phyloP scores from a whole-genome alignment of 2,797 vertebrate genomes.

The Sebastes hubbsi region DNA sequence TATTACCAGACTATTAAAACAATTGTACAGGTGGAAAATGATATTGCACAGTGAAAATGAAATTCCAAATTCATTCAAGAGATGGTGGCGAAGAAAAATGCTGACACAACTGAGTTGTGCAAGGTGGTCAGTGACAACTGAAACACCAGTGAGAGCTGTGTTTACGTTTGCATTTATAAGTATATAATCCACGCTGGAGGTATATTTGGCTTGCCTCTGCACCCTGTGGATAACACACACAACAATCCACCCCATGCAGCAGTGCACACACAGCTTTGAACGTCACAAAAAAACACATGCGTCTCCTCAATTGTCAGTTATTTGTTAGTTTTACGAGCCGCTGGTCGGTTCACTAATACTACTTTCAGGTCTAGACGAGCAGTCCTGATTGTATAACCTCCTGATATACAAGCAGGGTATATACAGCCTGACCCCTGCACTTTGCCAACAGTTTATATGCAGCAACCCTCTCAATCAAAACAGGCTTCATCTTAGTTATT shows the following conservation, averaged over 20 bases:
- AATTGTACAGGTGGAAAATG: no score
- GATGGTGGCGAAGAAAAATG: neutral
- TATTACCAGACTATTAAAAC: no score
- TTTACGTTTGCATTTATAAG: neutral
- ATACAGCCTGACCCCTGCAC: neutral
- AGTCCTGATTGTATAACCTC: neutral
- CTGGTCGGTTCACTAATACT: neutral
- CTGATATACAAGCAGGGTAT: no score
- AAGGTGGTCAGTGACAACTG: neutral
- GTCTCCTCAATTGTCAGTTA: neutral
- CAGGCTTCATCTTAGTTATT: fast-evolving
- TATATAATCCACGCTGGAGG: neutral
- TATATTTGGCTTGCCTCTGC: neutral
- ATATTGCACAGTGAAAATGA: no score
- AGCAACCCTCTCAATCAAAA: neutral
- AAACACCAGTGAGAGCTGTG: neutral
- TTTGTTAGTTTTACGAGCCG: neutral
- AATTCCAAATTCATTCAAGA: neutral
- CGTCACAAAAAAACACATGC: neutral
- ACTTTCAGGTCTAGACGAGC: neutral
- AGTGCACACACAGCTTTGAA: neutral
- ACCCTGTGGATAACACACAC: neutral
- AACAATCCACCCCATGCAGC: neutral
- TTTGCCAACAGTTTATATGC: neutral
- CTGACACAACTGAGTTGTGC: neutral